Conservation (phyloP, 2,888 invertebrate species). For the Allophyes oxyacanthae region DNA sequence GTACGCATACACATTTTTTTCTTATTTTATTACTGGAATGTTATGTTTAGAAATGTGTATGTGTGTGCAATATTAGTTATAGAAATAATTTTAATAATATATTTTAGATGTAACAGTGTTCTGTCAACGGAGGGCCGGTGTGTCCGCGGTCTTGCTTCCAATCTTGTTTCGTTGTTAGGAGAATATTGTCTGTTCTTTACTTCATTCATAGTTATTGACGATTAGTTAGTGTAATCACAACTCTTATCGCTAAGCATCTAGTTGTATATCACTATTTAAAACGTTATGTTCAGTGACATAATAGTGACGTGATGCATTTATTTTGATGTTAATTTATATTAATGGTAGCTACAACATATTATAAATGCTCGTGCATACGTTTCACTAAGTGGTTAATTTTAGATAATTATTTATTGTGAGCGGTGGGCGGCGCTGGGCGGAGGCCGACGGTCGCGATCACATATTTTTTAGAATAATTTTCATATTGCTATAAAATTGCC, state of each 20-base stretch:
- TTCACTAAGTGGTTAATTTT: constrained; percentile 83
- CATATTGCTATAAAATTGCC: constrained; percentile 69
- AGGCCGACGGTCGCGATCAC: constrained; percentile 68
- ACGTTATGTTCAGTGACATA: constrained; percentile 86
- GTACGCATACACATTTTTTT: constrained; percentile 87
- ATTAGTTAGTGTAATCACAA: constrained; percentile 87
- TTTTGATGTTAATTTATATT: constrained; percentile 88
- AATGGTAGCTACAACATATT: constrained; percentile 86
- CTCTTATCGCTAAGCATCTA: constrained; percentile 83
- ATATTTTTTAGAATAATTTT: constrained; percentile 81
- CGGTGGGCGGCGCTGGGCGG: constrained; percentile 65
- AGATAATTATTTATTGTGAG: constrained; percentile 84
- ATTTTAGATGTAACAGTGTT: constrained; percentile 76
- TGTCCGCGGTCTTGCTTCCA: constrained; percentile 74
- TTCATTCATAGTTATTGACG: constrained; percentile 73
- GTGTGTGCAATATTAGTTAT: constrained; percentile 90
- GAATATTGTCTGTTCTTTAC: constrained; percentile 72
- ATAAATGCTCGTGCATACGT: constrained; percentile 85
- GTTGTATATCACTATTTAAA: constrained; percentile 80
- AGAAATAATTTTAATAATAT: constrained; percentile 79
- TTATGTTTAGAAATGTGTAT: constrained; percentile 86
- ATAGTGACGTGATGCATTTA: constrained; percentile 89
- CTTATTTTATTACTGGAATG: constrained; percentile 74
- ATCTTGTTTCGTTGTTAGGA: constrained; percentile 76
- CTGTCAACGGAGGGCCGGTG: constrained; percentile 47